Evolutionary conservation across 2,113 vertebrate genomes (phyloP).

Genomic region (Martes martes): DNA sequence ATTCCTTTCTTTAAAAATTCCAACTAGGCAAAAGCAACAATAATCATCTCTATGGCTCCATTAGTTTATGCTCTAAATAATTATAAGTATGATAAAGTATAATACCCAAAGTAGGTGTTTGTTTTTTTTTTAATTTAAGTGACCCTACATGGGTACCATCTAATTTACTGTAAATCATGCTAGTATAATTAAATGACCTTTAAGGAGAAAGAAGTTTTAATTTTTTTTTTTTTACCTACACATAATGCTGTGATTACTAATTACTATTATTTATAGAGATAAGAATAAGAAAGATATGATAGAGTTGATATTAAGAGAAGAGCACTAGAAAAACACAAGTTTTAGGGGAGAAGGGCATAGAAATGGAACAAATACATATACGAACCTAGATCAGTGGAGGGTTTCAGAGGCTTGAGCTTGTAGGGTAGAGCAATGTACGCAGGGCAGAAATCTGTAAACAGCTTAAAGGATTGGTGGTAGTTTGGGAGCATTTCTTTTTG

Average conservation of each 20-base stretch:
- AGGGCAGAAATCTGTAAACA: not conserved
- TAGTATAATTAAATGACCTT: conserved; percentile 12
- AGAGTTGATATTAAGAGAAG: conserved; percentile 5
- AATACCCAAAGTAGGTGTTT: not conserved
- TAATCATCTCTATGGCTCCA: not conserved
- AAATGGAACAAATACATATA: not conserved
- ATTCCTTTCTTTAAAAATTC: not conserved
- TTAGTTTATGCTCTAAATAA: not conserved
- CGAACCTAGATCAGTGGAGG: not conserved
- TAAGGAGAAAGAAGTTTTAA: conserved; percentile 2
- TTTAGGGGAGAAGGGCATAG: not conserved
- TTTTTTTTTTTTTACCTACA: not conserved
- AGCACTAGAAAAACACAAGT: not conserved
- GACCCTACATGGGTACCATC: not conserved
- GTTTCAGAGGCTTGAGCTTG: not conserved
- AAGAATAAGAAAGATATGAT: not conserved
- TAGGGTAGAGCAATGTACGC: not conserved
- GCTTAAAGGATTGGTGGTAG: not conserved
- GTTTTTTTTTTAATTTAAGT: not conserved
- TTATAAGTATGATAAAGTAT: not conserved
- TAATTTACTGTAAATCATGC: not conserved
- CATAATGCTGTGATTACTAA: not conserved
- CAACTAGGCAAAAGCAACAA: not conserved
- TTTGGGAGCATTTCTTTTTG: not conserved
- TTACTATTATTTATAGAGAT: conserved; percentile 18